Percentiles rank a stretch among this genome's conserved stretches.
Conservation (phyloP, 2,797 vertebrate species). For the Notamacropus eugenii region DNA sequence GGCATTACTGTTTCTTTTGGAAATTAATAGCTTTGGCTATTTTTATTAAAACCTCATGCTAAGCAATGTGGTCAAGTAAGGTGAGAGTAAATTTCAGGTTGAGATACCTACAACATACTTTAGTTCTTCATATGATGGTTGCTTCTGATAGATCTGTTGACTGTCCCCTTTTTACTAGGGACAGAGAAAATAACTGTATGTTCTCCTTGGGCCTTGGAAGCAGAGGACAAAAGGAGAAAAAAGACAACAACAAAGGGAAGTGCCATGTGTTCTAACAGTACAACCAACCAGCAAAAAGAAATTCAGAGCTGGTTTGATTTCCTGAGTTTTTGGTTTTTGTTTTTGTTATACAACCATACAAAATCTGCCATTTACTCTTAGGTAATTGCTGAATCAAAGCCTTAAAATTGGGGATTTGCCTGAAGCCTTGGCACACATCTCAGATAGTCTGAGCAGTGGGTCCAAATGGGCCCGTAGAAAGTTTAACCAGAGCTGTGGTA, state of each 20-base stretch:
- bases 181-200: not conserved
- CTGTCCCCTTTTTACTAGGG: not conserved
- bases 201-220: not conserved
- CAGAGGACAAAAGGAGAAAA: not conserved
- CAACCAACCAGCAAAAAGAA: slow-evolving; percentile 46
- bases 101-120: not conserved
- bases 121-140: not conserved
- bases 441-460: slow-evolving; percentile 44
- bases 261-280: slow-evolving; percentile 49
- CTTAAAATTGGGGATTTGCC: not conserved
- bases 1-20: not conserved
- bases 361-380: slow-evolving; percentile 32
- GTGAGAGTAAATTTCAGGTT: not conserved
- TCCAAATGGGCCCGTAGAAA: slow-evolving; percentile 31
- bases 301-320: slow-evolving; percentile 29
- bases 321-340: slow-evolving; percentile 31
- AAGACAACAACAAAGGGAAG: not conserved
- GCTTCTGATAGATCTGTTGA: not conserved
- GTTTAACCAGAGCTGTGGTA: slow-evolving; percentile 19
- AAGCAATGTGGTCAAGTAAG: slow-evolving; percentile 25
- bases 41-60: slow-evolving; percentile 34
- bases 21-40: slow-evolving; percentile 13
- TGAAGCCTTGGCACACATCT: slow-evolving; percentile 54
- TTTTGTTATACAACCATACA: not conserved
- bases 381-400: slow-evolving; percentile 41